Evolutionary conservation across 2,113 vertebrate species (phyloP).

Genomic region (Raja brachyura): DNA sequence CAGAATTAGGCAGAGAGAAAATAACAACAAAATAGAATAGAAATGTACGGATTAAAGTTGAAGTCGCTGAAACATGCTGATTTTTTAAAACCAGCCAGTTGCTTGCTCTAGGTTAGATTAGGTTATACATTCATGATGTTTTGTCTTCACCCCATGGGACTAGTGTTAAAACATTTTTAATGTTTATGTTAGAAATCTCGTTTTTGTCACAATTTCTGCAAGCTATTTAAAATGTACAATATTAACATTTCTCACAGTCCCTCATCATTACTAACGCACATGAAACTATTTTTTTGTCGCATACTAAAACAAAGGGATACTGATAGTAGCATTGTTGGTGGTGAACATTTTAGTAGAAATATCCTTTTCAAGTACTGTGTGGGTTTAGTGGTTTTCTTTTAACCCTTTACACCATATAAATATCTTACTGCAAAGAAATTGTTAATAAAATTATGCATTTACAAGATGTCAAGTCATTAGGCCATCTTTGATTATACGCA

Average conservation of each 20-base stretch:
- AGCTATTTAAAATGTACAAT: slow-evolving; percentile 86
- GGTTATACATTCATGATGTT: slow-evolving; percentile 71
- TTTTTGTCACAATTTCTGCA: slow-evolving; percentile 73
- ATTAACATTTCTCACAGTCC: slow-evolving; percentile 77
- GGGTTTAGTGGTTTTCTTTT: slow-evolving; percentile 49
- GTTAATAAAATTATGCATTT: slow-evolving; percentile 59
- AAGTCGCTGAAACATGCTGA: slow-evolving; percentile 56
- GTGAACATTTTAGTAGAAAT: slow-evolving; percentile 37
- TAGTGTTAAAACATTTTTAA: slow-evolving; percentile 65
- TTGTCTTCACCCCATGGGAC: slow-evolving; percentile 63
- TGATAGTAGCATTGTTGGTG: slow-evolving; percentile 42
- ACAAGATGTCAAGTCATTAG: slow-evolving; percentile 60
- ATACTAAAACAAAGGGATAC: slow-evolving; percentile 47
- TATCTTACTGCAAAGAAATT: slow-evolving; percentile 52
- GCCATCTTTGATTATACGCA: slow-evolving; percentile 57
- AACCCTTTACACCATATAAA: slow-evolving; percentile 47
- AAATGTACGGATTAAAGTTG: slow-evolving; percentile 62
- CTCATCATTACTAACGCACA: slow-evolving; percentile 57
- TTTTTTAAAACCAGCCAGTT: slow-evolving; percentile 62
- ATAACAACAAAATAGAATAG: slow-evolving; percentile 50
- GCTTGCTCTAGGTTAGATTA: slow-evolving; percentile 61
- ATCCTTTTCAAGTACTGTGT: slow-evolving; percentile 41
- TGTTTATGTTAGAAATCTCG: slow-evolving; percentile 72
- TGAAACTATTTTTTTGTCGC: slow-evolving; percentile 48
- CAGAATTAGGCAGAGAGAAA: slow-evolving; percentile 56